Evolutionary conservation across 2,113 vertebrate species (phyloP), one percentile per base, ranked within the genome.

Genomic region (Chlamydotis undulata): DNA sequence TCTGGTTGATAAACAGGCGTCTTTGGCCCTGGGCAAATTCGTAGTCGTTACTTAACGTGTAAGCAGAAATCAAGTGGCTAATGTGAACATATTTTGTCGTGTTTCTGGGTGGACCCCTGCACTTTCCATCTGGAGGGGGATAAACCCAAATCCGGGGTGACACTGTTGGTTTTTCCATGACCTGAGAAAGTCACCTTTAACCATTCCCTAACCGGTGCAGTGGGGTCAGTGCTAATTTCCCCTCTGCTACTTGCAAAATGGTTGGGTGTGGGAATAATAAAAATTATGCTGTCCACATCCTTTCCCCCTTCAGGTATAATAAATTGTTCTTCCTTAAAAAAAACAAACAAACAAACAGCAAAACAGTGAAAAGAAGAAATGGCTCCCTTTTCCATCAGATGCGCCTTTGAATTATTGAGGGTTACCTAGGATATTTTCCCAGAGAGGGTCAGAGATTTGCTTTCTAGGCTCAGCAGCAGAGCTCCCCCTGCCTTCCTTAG

Each of bases 61-160:
- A 49, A 75, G 64, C 55, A 82, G 74, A 84, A 85, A 65, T 82
- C 35, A 69, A 31, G 55, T 33, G 39, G 45, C 35, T 75, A 12
- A 52, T 28, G 49, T 18, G 24, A 68, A 29, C 2, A 0, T 50
- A 41, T 24, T 16, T 33, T 0, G 0, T 56, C 41, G 37, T 12
- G 17, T 53, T 53, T 78, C 35, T 45, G 49, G 35, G 18, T 43
- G 39, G 87, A 60, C 28, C 7, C 23, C 56, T 23, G 37, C 45
- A 57, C 16, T 5, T 18, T 28, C 45, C 29, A 22, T 19, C 59
- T 64, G 37, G 28, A 21, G 12, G 28, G 28, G 50, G 5, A 25
- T 56, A 80, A 83, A 45, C n/a, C 3, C 0, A 0, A 64, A 49
- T n/a, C 43, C n/a, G 60, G 25, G 6, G 17, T 80, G 49, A 39